These are phyloP conservation scores for Ictalurus punctatus DNA, from an alignment of 2,113 vertebrate species.

Conservation along the genomic window DNA sequence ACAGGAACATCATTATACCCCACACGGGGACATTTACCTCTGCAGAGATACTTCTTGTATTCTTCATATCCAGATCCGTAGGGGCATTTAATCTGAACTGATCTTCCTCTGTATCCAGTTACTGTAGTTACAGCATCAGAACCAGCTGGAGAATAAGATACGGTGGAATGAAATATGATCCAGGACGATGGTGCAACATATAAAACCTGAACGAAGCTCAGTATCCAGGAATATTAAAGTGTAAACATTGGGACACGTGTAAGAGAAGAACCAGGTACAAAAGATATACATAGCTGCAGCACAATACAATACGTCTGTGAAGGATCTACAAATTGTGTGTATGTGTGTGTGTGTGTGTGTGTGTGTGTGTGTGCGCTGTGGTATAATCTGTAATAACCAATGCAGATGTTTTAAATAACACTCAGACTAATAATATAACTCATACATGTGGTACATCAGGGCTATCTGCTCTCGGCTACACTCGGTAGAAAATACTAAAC, in stretches of 20 bases:
- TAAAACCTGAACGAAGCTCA: neutral
- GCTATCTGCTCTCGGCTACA: neutral
- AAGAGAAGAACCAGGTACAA: neutral
- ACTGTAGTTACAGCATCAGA: neutral
- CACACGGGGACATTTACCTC: constrained; percentile 35
- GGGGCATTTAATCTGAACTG: constrained; percentile 58
- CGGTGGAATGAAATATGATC: neutral
- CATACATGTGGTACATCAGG: neutral
- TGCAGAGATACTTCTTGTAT: constrained; percentile 59
- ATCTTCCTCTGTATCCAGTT: constrained; percentile 51
- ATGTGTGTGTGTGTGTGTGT: neutral
- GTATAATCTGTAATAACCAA: neutral
- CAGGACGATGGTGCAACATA: neutral
- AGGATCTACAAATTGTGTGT: neutral
- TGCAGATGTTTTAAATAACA: no score
- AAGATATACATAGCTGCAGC: no score
- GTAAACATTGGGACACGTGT: neutral
- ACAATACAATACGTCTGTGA: neutral
- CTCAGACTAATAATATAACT: neutral
- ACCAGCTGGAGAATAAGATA: neutral
- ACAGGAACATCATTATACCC: neutral
- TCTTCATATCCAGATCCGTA: constrained; percentile 19
- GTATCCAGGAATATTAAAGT: neutral
- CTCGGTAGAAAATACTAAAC: no score
- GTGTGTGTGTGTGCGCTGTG: neutral